Percentiles rank a stretch among this genome's conserved stretches.
These are phyloP conservation scores for Onychorhynchus coronatus DNA, from an alignment of 2,113 vertebrate genomes.

Conservation along the genomic window DNA sequence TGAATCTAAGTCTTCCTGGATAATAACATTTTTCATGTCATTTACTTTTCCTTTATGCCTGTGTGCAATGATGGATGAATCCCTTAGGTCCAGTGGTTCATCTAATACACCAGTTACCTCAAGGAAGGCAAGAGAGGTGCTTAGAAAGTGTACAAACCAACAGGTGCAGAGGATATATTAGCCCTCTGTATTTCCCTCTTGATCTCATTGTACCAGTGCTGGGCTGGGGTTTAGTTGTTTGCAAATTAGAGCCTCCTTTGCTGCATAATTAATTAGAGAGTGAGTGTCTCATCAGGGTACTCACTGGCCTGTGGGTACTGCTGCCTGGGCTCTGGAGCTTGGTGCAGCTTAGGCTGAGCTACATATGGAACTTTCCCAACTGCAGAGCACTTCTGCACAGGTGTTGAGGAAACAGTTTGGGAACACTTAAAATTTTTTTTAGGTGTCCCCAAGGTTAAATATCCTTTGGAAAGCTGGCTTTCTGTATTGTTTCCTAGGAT, in stretches of 20 bases:
- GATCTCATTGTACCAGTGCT: neutral
- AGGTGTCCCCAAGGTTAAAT: slow-evolving; percentile 43
- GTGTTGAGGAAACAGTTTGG: slow-evolving; percentile 22
- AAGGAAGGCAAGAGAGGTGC: neutral
- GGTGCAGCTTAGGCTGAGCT: neutral
- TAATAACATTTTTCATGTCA: slow-evolving; percentile 5
- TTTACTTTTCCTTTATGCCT: neutral
- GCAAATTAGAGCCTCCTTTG: neutral
- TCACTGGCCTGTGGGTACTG: neutral
- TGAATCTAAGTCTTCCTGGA: neutral
- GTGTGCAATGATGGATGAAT: neutral
- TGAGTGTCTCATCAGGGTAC: neutral
- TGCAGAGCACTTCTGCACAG: neutral
- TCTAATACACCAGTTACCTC: neutral
- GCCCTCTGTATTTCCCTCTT: neutral
- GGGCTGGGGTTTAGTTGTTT: neutral
- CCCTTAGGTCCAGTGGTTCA: neutral
- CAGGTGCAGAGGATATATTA: neutral
- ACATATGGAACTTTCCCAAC: neutral
- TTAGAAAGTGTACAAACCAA: neutral
- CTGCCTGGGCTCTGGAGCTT: neutral
- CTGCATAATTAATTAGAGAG: neutral
- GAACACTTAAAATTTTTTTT: neutral
- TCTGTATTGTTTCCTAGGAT: slow-evolving; percentile 28
- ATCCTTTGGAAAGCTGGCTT: slow-evolving; percentile 34